Evolutionary conservation across 2,113 vertebrate species (phyloP).

Genomic region (Albula goreensis): DNA sequence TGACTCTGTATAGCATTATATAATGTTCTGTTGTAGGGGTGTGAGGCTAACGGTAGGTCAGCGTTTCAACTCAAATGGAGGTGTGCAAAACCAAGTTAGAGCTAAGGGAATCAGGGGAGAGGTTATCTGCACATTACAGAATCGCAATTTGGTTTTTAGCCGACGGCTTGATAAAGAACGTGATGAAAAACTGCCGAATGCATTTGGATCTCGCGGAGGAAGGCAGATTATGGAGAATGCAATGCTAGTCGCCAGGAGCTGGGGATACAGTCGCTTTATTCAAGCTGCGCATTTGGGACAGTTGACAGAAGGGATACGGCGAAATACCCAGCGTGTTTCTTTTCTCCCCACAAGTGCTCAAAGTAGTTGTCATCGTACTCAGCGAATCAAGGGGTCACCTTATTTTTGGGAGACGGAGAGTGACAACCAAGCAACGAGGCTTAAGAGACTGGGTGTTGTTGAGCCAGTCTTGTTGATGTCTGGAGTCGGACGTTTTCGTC

Average conservation of each 20-base stretch:
- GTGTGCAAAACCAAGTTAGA: conserved; percentile 33
- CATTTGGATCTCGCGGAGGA: neutral
- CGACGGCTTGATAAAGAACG: conserved; percentile 21
- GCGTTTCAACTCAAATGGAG: conserved; percentile 29
- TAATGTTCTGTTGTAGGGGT: conserved; percentile 50
- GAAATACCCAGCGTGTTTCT: conserved; percentile 18
- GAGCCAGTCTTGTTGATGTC: conserved; percentile 37
- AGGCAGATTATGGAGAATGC: neutral
- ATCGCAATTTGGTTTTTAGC: conserved; percentile 17
- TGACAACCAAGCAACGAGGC: neutral
- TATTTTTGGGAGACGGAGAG: neutral
- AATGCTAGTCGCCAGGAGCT: neutral
- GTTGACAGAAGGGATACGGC: conserved; percentile 20
- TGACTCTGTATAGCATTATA: neutral
- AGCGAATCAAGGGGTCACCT: neutral
- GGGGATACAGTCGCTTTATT: conserved; percentile 33
- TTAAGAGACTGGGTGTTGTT: neutral
- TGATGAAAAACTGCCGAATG: neutral
- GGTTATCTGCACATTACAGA: conserved; percentile 42
- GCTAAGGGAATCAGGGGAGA: conserved; percentile 26
- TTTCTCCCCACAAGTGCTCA: conserved; percentile 23
- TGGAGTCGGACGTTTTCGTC: conserved; percentile 20
- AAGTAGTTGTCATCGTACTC: neutral
- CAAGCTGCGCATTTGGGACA: conserved; percentile 25
- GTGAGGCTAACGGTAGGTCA: conserved; percentile 39